Evolutionary conservation across 1,140 invertebrate genomes (phyloP).

Genomic region (Musca vetustissima): DNA sequence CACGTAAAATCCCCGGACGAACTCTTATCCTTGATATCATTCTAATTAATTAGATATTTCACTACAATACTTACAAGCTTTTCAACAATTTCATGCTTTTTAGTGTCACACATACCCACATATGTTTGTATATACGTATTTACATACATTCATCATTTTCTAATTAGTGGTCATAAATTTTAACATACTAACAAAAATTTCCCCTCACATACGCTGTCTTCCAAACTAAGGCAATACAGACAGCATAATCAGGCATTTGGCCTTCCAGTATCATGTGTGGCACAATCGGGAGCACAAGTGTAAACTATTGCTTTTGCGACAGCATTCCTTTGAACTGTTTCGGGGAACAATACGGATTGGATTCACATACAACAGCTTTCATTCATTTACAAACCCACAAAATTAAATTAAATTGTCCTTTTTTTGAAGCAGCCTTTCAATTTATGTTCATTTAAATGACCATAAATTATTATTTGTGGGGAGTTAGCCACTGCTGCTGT

Average conservation of each 20-base stretch:
- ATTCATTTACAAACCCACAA: background rate
- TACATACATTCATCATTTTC: conserved; percentile 4
- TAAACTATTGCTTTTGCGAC: conserved; percentile 26
- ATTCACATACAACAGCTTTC: background rate
- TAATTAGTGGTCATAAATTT: conserved; percentile 16
- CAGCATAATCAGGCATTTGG: background rate
- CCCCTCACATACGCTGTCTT: no score
- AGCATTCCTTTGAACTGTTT: background rate
- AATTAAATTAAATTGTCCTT: conserved; percentile 33
- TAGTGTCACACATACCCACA: no score
- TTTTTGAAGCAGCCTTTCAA: conserved; percentile 2
- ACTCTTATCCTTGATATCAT: no score
- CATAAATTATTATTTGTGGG: conserved; percentile 11
- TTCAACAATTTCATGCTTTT: no score
- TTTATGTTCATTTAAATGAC: conserved; percentile 13
- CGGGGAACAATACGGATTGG: background rate
- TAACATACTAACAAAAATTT: background rate
- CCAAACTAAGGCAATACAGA: background rate
- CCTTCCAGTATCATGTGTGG: background rate
- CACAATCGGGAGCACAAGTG: conserved; percentile 27
- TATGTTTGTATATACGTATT: no score
- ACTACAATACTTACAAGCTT: no score
- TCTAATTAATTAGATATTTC: no score
- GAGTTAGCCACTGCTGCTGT: background rate
- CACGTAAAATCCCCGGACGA: no score